Base-by-base conservation (phyloP, 2,888 invertebrate genomes). In the Electrophaes corylata region DNA sequence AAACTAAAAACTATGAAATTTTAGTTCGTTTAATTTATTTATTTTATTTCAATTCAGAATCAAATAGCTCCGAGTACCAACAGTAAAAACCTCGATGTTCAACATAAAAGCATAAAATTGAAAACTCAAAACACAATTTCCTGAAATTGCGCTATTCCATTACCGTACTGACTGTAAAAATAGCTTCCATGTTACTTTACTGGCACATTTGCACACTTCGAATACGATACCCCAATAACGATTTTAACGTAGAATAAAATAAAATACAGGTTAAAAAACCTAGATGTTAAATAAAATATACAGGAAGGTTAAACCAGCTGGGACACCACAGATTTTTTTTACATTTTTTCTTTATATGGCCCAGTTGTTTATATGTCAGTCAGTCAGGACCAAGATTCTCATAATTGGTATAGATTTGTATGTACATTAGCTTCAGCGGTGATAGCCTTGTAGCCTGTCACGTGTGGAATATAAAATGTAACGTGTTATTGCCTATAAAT, bases 211-310 rank as follows among this genome's bases (percentile, higher is more conserved):
- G 46, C 41, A 54, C 54, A 59, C 54, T 46, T 35, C 40, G 59
- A 54, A 53, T 48, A 19, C 57, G 43, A 49, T 48, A 31, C 45
- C 31, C 48, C 46, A 16, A 49, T 40, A 54, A 31, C 57, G 40
- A 48, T 53, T 58, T 49, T 40, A 49, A 49, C 19, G 50, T 56
- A 33, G 20, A 48, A 49, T 58, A 49, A 53, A 58, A 59, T 59
- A 59, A 55, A 47, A 55, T 60, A 52, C 55, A 60, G 51, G 60
- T 60, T n/a, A n/a, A 60, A 55, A 48, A 60, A 47, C 43, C 35
- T 39, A 43, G 50, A 16, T 37, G 44, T 48, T 33, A 45, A 11
- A 50, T 45, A 37, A 50, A 39, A 46, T 40, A 39, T 35, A 51
- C 39, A 41, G 43, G 29, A 20, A n/a, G 19, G 1, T 10, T 23